A percentile compares a stretch with the other conserved stretches of the same genome.
Evolutionary conservation across 2,113 vertebrate species (phyloP).

Genomic region (Ptychochromis oligacanthus): DNA sequence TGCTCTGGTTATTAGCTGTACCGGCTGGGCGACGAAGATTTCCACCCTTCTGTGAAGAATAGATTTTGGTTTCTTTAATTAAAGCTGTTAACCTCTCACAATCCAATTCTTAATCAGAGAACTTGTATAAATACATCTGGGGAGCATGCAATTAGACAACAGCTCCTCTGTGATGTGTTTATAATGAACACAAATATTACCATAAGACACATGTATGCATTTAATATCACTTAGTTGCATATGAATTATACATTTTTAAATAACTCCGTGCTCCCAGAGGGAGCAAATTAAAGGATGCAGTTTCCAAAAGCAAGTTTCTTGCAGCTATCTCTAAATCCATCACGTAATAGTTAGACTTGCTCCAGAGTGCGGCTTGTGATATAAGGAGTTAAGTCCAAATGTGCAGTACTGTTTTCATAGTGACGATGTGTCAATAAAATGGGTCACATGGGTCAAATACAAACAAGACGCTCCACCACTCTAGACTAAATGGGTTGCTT

Average conservation of each 20-base stretch:
- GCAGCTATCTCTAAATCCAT: background rate
- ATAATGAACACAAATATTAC: slow-evolving; percentile 33
- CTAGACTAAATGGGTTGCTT: too few species aligned
- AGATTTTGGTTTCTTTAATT: slow-evolving; percentile 23
- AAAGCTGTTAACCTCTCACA: slow-evolving; percentile 14
- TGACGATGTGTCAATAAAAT: background rate
- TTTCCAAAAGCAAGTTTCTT: background rate
- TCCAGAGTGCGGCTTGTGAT: background rate
- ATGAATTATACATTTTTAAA: slow-evolving; percentile 57
- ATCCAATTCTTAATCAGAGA: slow-evolving; percentile 1
- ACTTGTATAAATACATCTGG: background rate
- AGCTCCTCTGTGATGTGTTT: slow-evolving; percentile 8
- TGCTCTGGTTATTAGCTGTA: slow-evolving; percentile 20
- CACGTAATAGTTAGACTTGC: background rate
- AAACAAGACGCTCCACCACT: too few species aligned
- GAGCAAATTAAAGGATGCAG: slow-evolving; percentile 12
- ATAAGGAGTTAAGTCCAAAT: background rate
- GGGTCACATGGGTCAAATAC: background rate
- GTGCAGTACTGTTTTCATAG: background rate
- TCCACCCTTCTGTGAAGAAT: slow-evolving; percentile 3
- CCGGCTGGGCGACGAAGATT: slow-evolving; percentile 9
- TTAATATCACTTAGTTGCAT: slow-evolving; percentile 37
- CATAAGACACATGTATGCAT: slow-evolving; percentile 33
- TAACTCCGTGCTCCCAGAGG: slow-evolving; percentile 8
- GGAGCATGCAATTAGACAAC: background rate